Evolutionary conservation across 2,797 vertebrate genomes (phyloP).

Genomic region (Acipenser transmontanus): DNA sequence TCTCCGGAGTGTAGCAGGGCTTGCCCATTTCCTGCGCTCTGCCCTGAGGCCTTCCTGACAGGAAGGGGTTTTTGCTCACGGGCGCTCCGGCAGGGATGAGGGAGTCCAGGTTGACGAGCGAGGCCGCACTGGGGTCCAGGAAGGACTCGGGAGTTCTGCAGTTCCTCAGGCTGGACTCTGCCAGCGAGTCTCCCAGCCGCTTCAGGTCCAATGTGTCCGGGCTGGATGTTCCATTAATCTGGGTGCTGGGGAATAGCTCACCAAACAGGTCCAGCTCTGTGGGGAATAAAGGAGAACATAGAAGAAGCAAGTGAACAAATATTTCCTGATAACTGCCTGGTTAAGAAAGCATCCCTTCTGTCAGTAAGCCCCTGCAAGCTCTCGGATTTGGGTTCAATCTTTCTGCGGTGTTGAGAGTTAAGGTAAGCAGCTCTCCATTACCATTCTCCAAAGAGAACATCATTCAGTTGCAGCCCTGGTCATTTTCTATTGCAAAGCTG

Average conservation of each 20-base stretch:
- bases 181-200: conserved; percentile 60
- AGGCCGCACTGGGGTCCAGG: conserved; percentile 80
- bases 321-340: not conserved
- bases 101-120: conserved; percentile 83
- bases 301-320: not conserved
- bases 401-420: too few species aligned
- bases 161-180: conserved; percentile 44
- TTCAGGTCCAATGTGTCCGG: conserved; percentile 67
- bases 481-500: too few species aligned
- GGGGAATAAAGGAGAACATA: conserved; percentile 6
- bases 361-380: too few species aligned
- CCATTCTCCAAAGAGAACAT: too few species aligned
- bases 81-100: conserved; percentile 63
- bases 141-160: conserved; percentile 83
- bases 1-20: not conserved
- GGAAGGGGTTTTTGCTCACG: conserved; percentile 79
- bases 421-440: too few species aligned
- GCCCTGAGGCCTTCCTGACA: conserved; percentile 63
- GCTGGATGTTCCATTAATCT: conserved; percentile 65
- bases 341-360: too few species aligned
- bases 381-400: too few species aligned
- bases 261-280: conserved; percentile 64
- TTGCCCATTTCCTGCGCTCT: not conserved
- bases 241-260: conserved; percentile 50
- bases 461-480: too few species aligned